Evolutionary conservation across 2,888 invertebrate species (phyloP).

Genomic region (Keiferia lycopersicella): DNA sequence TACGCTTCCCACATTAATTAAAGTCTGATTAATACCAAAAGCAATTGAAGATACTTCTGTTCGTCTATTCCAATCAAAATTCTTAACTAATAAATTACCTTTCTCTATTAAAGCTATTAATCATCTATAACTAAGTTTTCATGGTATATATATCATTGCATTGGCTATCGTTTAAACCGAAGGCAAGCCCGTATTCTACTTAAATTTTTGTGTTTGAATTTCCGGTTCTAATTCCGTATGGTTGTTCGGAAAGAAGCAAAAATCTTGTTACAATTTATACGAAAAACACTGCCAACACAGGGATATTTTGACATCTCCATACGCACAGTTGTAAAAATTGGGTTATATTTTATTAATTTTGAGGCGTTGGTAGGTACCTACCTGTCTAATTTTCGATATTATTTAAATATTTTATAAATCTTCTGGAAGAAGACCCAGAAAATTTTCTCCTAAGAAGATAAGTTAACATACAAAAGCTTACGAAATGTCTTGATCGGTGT

Average conservation of each 20-base stretch:
- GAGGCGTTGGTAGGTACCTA: too few species aligned
- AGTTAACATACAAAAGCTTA: too few species aligned
- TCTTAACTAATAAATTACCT: constrained; percentile 14
- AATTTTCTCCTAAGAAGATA: too few species aligned
- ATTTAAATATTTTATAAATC: too few species aligned
- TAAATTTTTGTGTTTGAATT: background rate
- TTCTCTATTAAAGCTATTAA: constrained; percentile 15
- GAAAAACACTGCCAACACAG: too few species aligned
- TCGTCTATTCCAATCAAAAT: constrained; percentile 4
- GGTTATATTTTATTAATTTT: too few species aligned
- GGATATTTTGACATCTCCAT: too few species aligned
- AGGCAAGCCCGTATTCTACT: background rate
- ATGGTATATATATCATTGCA: background rate
- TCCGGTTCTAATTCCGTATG: background rate
- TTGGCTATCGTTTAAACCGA: background rate
- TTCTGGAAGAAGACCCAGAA: too few species aligned
- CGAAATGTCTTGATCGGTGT: background rate
- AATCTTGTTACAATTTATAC: too few species aligned
- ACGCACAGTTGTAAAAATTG: too few species aligned
- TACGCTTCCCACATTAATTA: background rate
- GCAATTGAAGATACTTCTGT: background rate
- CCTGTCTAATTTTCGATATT: too few species aligned
- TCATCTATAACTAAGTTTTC: constrained; percentile 5
- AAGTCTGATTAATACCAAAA: background rate
- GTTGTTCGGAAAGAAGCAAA: too few species aligned